Evolutionary conservation across 2,888 invertebrate species (phyloP).

Genomic region (Erynnis tages): DNA sequence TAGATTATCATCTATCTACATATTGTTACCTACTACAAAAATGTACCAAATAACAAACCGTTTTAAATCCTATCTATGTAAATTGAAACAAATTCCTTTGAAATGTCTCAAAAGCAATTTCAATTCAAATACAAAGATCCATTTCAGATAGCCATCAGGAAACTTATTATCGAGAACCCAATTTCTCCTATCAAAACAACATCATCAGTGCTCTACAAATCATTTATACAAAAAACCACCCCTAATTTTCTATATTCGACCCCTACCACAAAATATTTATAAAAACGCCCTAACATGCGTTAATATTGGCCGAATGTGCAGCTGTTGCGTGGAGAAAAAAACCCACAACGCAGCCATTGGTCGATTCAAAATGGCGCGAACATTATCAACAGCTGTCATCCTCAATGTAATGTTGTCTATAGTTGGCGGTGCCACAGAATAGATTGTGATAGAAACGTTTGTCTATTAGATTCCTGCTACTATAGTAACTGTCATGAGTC

Average conservation of each 20-base stretch:
- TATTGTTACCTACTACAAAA: no score
- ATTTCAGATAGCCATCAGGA: slow-evolving; percentile 28
- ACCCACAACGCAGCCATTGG: slow-evolving; percentile 57
- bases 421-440: slow-evolving; percentile 32
- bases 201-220: slow-evolving; percentile 40
- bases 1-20: slow-evolving; percentile 2
- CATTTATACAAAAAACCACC: slow-evolving; percentile 45
- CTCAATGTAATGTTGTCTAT: slow-evolving; percentile 66
- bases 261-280: slow-evolving; percentile 52
- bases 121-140: slow-evolving; percentile 26
- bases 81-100: slow-evolving; percentile 16
- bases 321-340: slow-evolving; percentile 64
- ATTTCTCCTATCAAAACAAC: slow-evolving; percentile 47
- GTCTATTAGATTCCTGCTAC: background rate
- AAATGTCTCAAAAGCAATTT: slow-evolving; percentile 20
- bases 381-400: slow-evolving; percentile 72
- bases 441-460: background rate
- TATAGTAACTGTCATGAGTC: background rate
- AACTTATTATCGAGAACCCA: slow-evolving; percentile 43
- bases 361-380: slow-evolving; percentile 53
- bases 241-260: slow-evolving; percentile 31
- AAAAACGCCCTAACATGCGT: slow-evolving; percentile 71
- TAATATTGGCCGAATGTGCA: slow-evolving; percentile 62
- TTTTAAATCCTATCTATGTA: slow-evolving; percentile 12
- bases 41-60: background rate